A percentile compares a stretch with the other conserved stretches of the same genome.
phyloP scores from a whole-genome alignment of 2,113 vertebrate species.

The Cynopterus brachyotis region DNA sequence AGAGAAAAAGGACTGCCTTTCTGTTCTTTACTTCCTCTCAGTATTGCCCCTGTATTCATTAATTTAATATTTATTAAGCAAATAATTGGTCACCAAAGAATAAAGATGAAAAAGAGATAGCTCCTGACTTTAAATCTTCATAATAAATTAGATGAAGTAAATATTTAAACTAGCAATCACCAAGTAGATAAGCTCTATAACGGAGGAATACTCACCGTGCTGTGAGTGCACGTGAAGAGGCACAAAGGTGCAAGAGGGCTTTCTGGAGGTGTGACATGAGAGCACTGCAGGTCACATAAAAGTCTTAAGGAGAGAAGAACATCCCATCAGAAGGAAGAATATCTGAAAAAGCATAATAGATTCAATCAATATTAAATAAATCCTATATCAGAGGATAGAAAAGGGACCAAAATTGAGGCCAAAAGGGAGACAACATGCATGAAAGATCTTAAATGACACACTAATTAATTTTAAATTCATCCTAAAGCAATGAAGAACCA shows the following conservation, averaged over 20 bases:
- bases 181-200: not conserved
- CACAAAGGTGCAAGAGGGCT: not conserved
- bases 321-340: not conserved
- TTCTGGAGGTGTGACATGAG: not conserved
- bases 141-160: not conserved
- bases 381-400: not conserved
- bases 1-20: not conserved
- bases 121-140: not conserved
- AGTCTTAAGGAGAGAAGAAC: not conserved
- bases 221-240: not conserved
- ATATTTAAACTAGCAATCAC: not conserved
- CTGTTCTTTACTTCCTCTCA: not conserved
- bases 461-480: not conserved
- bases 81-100: not conserved
- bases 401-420: not conserved
- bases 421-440: not conserved
- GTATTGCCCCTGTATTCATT: not conserved
- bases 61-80: not conserved
- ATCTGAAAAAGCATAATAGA: not conserved
- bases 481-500: not conserved
- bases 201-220: not conserved
- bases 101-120: not conserved
- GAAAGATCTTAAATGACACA: not conserved
- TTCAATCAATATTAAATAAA: not conserved
- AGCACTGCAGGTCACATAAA: not conserved